These are phyloP conservation scores for Blastomussa wellsi DNA, from an alignment of 92 coral and sea anemone species.

Conservation along the genomic window DNA sequence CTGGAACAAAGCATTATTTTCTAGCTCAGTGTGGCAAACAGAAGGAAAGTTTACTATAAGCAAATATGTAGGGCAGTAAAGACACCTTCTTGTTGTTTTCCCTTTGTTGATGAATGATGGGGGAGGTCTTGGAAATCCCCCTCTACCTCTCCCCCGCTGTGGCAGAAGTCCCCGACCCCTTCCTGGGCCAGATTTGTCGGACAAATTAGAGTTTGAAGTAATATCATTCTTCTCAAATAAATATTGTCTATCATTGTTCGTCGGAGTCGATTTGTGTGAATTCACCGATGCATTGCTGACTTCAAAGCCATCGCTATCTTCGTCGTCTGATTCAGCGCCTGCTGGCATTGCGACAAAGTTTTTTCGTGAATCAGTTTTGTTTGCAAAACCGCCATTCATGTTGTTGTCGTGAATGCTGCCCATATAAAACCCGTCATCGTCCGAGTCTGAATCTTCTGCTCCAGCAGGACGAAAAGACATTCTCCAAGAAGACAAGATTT, in stretches of 20 bases:
- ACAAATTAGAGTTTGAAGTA: background rate
- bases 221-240: background rate
- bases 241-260: background rate
- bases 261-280: slow-evolving; percentile 7
- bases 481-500: background rate
- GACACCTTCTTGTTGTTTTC: slow-evolving; percentile 32
- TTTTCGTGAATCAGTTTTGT: background rate
- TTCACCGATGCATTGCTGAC: slow-evolving; percentile 6
- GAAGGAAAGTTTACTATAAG: background rate
- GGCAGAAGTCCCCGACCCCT: slow-evolving; percentile 58
- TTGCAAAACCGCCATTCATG: slow-evolving; percentile 14
- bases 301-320: slow-evolving; percentile 66
- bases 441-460: slow-evolving; percentile 81
- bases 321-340: slow-evolving; percentile 36
- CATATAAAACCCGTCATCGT: slow-evolving; percentile 77
- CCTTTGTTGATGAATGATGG: slow-evolving; percentile 7
- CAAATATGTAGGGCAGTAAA: background rate
- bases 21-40: background rate
- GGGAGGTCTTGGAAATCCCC: slow-evolving; percentile 51
- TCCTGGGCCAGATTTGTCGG: slow-evolving; percentile 3
- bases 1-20: no score
- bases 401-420: slow-evolving; percentile 34
- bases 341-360: slow-evolving; percentile 23
- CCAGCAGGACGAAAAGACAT: slow-evolving; percentile 95
- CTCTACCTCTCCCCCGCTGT: slow-evolving; percentile 53